Conservation (phyloP, 2,113 vertebrate genomes). For the Agapornis roseicollis region DNA sequence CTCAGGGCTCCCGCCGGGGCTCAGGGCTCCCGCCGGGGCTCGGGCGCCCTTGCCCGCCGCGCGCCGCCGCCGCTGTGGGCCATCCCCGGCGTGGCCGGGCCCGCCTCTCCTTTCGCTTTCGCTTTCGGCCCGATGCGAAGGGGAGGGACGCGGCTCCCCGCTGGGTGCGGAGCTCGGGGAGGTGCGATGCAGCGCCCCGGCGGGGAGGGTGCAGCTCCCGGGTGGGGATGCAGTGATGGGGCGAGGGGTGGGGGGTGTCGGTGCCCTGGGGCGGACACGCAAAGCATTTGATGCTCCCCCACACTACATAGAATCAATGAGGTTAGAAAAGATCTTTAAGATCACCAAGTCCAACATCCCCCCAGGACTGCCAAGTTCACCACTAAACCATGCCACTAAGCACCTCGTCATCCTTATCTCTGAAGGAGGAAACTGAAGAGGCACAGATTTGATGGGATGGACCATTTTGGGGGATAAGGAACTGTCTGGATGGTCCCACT, state of each 20-base stretch:
- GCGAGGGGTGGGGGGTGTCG: neutral
- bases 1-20: neutral
- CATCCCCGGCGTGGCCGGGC: too few relatives aligned
- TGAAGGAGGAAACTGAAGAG: neutral
- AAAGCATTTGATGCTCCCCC: neutral
- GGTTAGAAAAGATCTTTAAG: neutral
- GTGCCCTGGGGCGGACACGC: neutral
- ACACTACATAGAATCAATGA: neutral
- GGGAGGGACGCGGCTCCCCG: neutral
- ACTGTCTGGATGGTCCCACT: neutral
- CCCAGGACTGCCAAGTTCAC: neutral
- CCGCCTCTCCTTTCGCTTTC: neutral
- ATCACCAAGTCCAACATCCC: neutral
- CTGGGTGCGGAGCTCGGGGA: too few relatives aligned
- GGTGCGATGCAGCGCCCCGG: accelerated
- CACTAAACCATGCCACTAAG: neutral
- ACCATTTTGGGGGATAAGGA: neutral
- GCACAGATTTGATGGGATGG: neutral
- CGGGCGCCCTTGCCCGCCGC: neutral
- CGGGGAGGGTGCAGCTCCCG: neutral
- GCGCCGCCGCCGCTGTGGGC: neutral
- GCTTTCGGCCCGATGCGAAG: neutral
- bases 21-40: neutral
- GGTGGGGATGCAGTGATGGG: neutral
- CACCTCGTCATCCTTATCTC: neutral